Conservation (phyloP, 1,140 invertebrate genomes). For the Zaprionus nigranus region DNA sequence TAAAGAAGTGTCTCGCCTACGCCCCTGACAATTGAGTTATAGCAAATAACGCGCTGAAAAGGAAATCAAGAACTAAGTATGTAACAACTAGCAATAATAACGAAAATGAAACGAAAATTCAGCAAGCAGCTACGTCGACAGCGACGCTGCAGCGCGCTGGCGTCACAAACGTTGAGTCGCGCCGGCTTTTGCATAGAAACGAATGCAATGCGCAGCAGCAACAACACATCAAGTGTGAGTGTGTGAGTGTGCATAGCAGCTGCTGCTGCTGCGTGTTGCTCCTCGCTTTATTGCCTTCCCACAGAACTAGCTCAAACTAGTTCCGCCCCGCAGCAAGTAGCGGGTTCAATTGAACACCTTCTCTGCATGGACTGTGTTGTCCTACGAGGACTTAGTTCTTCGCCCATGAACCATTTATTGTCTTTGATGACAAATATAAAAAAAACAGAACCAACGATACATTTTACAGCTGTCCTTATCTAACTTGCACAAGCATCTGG, state of each 20-base stretch:
- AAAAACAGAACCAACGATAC: too few relatives aligned
- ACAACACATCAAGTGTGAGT: slow-evolving; percentile 31
- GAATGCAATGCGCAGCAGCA: slow-evolving; percentile 60
- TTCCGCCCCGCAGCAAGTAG: slow-evolving; percentile 9
- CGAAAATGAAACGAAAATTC: slow-evolving; percentile 63
- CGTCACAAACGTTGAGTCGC: slow-evolving; percentile 14
- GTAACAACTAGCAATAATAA: slow-evolving; percentile 56
- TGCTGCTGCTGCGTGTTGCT: slow-evolving; percentile 23
- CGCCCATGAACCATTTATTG: neutral
- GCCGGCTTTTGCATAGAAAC: slow-evolving; percentile 50
- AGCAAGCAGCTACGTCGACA: slow-evolving; percentile 41
- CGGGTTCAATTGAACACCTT: neutral
- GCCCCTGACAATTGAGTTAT: slow-evolving; percentile 45
- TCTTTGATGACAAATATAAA: neutral
- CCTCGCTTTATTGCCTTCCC: slow-evolving; percentile 22
- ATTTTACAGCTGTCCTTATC: slow-evolving; percentile 27
- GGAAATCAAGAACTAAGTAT: slow-evolving; percentile 55
- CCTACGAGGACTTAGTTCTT: slow-evolving; percentile 20
- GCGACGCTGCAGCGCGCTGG: slow-evolving; percentile 26
- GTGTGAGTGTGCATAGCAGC: slow-evolving; percentile 27
- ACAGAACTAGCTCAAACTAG: slow-evolving; percentile 47
- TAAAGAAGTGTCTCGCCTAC: slow-evolving; percentile 8
- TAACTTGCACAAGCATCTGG: slow-evolving; percentile 22
- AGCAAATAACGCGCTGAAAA: slow-evolving; percentile 53
- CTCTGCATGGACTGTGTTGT: slow-evolving; percentile 9